Conservation (phyloP, 2,888 invertebrate genomes). For the Melipona beecheii region DNA sequence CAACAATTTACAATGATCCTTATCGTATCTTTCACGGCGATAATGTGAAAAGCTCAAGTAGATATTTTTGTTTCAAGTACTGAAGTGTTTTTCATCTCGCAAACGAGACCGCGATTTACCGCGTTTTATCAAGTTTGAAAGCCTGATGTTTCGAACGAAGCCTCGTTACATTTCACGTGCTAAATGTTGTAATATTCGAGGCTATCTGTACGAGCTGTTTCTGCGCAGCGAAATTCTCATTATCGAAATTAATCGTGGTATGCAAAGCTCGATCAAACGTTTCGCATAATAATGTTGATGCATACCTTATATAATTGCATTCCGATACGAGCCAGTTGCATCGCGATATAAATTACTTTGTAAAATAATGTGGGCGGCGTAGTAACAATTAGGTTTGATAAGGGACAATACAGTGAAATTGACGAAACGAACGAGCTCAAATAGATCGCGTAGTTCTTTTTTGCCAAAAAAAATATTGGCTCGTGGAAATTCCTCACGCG, state of each 20-base stretch:
- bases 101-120: neutral
- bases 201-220: neutral
- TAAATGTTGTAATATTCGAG: neutral
- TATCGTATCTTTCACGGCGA: no score
- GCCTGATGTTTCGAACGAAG: neutral
- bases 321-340: slow-evolving; percentile 9
- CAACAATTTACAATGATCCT: no score
- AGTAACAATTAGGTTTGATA: slow-evolving; percentile 14
- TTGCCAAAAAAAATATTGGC: neutral
- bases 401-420: neutral
- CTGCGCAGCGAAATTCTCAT: slow-evolving; percentile 21
- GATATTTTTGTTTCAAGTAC: no score
- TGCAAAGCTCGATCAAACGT: slow-evolving; percentile 18
- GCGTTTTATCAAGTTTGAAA: slow-evolving; percentile 1
- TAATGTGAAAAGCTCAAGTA: no score
- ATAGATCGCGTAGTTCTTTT: neutral
- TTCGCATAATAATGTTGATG: slow-evolving; percentile 26
- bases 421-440: neutral
- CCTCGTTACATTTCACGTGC: neutral
- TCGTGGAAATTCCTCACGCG: neutral
- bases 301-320: slow-evolving; percentile 32
- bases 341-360: slow-evolving; percentile 16
- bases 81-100: no score
- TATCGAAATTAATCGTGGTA: slow-evolving; percentile 26
- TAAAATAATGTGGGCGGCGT: slow-evolving; percentile 13